Evolutionary conservation across 2,113 vertebrate species (phyloP), one percentile per base, ranked within the genome.

Genomic region (Furnarius figulus): DNA sequence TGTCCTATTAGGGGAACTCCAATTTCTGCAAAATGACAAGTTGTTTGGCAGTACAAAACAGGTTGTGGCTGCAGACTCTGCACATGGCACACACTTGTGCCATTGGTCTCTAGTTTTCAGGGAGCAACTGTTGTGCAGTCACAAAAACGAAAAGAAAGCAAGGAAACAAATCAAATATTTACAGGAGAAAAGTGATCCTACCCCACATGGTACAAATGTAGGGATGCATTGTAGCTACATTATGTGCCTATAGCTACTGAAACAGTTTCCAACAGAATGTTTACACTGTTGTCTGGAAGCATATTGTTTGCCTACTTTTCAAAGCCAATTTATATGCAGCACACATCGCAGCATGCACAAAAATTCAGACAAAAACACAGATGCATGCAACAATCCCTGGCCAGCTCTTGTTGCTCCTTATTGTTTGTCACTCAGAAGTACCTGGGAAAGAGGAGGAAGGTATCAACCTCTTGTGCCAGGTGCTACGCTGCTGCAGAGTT

Each of bases 351-450:
- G 89, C 88, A 84, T 87, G 90, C 96, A 94, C 87, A 59, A 97
- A 97, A 97, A 96, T 97, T 93, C 89, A 97, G 96, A 97, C 95
- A 97, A 97, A 96, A 97, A 95, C 92, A 87, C 94, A 96, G 91
- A 97, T 91, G 93, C 90, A 84, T 85, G 84, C 76, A 92, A 91
- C 84, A 92, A 85, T 82, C 83, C 56, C 85, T 47, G 35, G 61
- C 33, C 92, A 93, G 86, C 56, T 89, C 63, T 67, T 83, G 47
- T 44, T 91, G 46, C 22, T 89, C 42, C 78, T 71, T 84, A 56
- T 85, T 88, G 86, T 81, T 86, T 73, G 49, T 53, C 84, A 46
- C 67, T 84, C 49, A 85, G 58, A 91, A 90, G 70, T 49, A 81
- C 47, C 55, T 66, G n/a, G 35, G 46, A 85, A 66, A 58, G 47